Conservation (phyloP, 2,113 vertebrate species). For the Dipodomys spectabilis region DNA sequence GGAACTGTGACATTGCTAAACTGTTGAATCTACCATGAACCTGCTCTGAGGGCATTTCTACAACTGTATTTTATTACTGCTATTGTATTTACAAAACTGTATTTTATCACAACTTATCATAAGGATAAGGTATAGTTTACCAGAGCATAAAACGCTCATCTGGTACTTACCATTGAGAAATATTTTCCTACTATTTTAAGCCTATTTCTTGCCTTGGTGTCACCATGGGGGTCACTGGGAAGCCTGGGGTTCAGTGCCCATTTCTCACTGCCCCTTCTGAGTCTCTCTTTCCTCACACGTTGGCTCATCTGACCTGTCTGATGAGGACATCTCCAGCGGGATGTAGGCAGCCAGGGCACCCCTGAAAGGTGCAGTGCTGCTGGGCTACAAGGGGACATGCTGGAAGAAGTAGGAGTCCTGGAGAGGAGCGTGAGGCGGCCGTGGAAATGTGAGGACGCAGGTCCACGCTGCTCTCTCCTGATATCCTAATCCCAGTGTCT, state of each 20-base stretch:
- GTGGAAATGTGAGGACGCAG: no score
- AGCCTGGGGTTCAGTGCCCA: background rate
- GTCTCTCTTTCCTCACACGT: slow-evolving; percentile 35
- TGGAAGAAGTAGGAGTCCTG: no score
- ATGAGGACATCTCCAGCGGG: slow-evolving; percentile 39
- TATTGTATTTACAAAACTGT: no score
- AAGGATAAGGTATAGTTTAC: background rate
- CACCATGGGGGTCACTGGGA: background rate
- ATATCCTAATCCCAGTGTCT: background rate
- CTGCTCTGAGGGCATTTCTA: background rate
- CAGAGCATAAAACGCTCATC: background rate
- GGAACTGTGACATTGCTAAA: background rate
- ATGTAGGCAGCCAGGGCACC: background rate
- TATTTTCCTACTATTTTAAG: background rate
- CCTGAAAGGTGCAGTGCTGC: no score
- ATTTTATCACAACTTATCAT: background rate
- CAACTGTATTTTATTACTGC: background rate
- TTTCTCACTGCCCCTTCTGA: background rate
- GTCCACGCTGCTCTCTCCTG: background rate
- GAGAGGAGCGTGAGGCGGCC: no score
- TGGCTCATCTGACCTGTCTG: slow-evolving; percentile 21
- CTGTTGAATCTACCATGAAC: background rate
- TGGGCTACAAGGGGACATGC: no score
- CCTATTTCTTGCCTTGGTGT: background rate
- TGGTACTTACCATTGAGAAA: background rate